These are phyloP conservation scores for Pachyuromys duprasi DNA, from an alignment of 2,797 vertebrate species.

Conservation along the genomic window DNA sequence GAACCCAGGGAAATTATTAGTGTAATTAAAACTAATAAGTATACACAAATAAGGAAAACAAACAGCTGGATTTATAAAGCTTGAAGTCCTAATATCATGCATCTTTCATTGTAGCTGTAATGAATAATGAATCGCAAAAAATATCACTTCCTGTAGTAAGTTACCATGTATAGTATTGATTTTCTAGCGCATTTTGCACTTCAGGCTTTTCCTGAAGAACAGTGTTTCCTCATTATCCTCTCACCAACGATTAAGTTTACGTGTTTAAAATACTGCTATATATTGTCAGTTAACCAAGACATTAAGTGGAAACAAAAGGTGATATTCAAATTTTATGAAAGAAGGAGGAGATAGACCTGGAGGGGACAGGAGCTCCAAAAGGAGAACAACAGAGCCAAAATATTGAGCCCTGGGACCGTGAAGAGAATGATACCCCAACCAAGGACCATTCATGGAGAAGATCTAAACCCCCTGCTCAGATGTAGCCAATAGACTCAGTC, in stretches of 20 bases:
- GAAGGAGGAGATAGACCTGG: no score
- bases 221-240: not conserved
- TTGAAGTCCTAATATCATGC: not conserved
- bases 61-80: slow-evolving; percentile 52
- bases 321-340: not conserved
- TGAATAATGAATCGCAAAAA: slow-evolving; percentile 58
- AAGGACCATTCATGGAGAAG: no score
- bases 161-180: slow-evolving; percentile 28
- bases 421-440: no score
- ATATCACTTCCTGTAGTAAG: not conserved
- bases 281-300: slow-evolving; percentile 31
- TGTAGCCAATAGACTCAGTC: no score
- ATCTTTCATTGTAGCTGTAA: slow-evolving; percentile 48
- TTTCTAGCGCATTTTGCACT: slow-evolving; percentile 50
- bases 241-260: not conserved
- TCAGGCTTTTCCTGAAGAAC: slow-evolving; percentile 51
- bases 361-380: no score
- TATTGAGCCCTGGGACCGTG: no score
- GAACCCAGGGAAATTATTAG: slow-evolving; percentile 62
- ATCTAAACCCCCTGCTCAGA: no score
- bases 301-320: slow-evolving; percentile 24
- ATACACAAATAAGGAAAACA: not conserved
- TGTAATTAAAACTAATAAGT: slow-evolving; percentile 70
- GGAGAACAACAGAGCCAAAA: no score
- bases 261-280: slow-evolving; percentile 31